Evolutionary conservation across 2,797 vertebrate genomes (phyloP), one percentile per base, ranked within the genome.

Genomic region (Moxostoma hubbsi): DNA sequence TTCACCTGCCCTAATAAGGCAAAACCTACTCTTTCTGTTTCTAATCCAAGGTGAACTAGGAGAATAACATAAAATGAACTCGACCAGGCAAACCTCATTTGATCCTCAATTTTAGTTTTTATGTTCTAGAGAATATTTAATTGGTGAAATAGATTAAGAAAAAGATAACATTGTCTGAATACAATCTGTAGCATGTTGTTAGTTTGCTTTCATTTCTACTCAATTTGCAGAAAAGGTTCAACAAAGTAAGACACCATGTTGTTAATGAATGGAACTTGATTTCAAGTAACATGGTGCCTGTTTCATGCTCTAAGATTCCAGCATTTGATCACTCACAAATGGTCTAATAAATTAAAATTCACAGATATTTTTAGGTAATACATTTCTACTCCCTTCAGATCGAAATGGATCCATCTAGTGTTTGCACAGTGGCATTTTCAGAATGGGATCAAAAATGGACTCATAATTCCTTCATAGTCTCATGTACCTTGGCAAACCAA

Each of bases 1-100:
- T 82, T 64, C 49, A 63, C 15, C 50, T 36, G 36, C 53, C 83
- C 83, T 82, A 78, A 82, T 82, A 82, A 82, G 83, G 83, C 61
- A 71, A 81, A 71, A 50, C 74, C 36, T 64, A 74, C 75, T 58
- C 75, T 73, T 73, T 79, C 69, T 54, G 64, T 50, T 47, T 75
- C 62, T 81, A 80, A 68, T 69, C 2, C 3, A 79, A 24, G 57
- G 13, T 46, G 43, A 51, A 11, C 45, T 7, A 6, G 45, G 66
- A 58, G n/a, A 76, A 53, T 46, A 75, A 54, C 58, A 15, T 6
- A 74, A 59, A 58, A 67, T 16, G 36, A 76, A 62, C 47, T 62
- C 7, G 10, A 46, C 4, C 5, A 12, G 36, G 15, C 6, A 75
- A 67, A 18, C 7, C 5, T 54, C 5, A n/a, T 54, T 64, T n/a